Percentiles rank a stretch among this genome's conserved stretches.
Conservation (phyloP, 2,113 vertebrate species). For the Narcine bancroftii region DNA sequence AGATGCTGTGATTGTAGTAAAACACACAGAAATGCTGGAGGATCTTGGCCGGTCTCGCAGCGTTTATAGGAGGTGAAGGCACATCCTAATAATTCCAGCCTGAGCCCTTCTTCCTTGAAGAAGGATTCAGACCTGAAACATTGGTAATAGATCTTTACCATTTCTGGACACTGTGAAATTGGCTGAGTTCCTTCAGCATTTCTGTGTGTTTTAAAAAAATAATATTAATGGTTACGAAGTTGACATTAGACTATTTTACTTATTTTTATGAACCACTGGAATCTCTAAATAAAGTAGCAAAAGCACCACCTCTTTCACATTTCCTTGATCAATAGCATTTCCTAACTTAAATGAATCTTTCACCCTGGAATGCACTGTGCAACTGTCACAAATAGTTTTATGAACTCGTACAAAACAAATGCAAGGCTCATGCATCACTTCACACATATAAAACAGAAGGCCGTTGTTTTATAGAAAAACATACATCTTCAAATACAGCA, state of each 20-base stretch:
- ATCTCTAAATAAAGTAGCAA: neutral
- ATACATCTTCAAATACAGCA: neutral
- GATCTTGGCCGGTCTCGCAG: no score
- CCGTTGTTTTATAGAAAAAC: conserved; percentile 10
- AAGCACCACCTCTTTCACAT: neutral
- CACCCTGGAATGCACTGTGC: neutral
- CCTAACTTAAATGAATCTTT: conserved; percentile 2
- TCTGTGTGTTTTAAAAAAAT: no score
- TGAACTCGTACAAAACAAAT: neutral
- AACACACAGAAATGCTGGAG: no score
- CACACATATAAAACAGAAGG: neutral
- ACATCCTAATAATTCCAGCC: no score
- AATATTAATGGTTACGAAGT: no score
- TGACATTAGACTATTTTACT: neutral
- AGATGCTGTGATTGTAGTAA: no score
- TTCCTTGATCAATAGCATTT: neutral
- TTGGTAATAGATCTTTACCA: no score
- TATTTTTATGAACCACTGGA: neutral
- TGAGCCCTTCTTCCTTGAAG: no score
- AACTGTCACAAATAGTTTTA: conserved; percentile 10
- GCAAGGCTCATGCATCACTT: neutral
- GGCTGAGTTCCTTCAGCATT: no score
- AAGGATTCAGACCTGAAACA: no score
- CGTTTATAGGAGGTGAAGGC: no score
- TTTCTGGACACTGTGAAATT: no score